A percentile compares a stretch with the other conserved stretches of the same genome.
These are phyloP conservation scores for Falco concolor DNA, from an alignment of 2,797 vertebrate genomes.

Conservation along the genomic window DNA sequence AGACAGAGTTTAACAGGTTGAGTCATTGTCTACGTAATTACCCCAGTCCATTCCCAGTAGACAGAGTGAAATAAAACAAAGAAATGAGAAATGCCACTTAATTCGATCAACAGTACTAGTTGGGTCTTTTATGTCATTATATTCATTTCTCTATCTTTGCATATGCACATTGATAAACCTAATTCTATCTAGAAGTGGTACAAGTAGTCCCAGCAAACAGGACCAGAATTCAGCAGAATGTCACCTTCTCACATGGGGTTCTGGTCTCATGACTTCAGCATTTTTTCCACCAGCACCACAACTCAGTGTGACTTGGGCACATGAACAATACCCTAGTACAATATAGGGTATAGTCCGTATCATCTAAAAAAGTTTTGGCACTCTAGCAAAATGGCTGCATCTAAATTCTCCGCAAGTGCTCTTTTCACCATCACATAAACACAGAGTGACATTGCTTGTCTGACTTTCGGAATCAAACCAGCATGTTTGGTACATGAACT, in stretches of 20 bases:
- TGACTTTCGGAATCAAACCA: not conserved
- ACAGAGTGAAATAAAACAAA: not conserved
- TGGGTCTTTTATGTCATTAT: not conserved
- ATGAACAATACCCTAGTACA: not conserved
- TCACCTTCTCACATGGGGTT: not conserved
- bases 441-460: not conserved
- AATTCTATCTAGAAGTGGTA: not conserved
- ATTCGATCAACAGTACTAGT: not conserved
- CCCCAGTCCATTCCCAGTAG: not conserved
- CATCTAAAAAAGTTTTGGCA: not conserved
- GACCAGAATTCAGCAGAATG: not conserved
- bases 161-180: not conserved
- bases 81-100: not conserved
- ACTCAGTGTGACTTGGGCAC: not conserved
- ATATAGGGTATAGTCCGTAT: not conserved
- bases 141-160: not conserved
- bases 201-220: not conserved
- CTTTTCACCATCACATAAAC: not conserved
- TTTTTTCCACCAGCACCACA: not conserved
- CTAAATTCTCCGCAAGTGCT: not conserved
- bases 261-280: not conserved
- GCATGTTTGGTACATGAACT: not conserved
- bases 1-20: not conserved
- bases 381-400: not conserved
- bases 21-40: not conserved